Evolutionary conservation across 1,140 invertebrate genomes (phyloP), one percentile per base, ranked within the genome.

Genomic region (Mercenaria mercenaria): DNA sequence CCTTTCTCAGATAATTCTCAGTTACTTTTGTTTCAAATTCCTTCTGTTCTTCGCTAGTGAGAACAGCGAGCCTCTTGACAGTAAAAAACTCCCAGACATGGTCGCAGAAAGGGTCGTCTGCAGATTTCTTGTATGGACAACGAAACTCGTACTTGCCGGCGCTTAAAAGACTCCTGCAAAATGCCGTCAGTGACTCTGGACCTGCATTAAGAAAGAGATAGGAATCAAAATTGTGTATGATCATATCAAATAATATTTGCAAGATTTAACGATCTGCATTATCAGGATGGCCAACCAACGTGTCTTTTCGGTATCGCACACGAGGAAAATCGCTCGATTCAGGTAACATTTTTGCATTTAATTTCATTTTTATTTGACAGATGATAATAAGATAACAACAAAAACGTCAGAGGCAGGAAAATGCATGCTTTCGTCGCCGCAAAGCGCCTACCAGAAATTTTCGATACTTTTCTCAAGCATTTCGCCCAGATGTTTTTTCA

Each of bases 11-110:
- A 37, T 89, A 89, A n/a, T 86, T 91, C 34, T 86, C 29, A 6
- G 87, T 18, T 13, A 91, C 37, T 34, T 87, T 89, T 1, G 29
- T 83, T 77, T 91, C 90, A 56, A 91, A 91, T 34, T 89, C 82
- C 32, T 87, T 76, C 39, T 18, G 13, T 47, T 91, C 90, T 64
- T 89, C 77, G 1, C 26, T 10, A 0, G 90, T 91, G 0, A 91
- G 67, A n/a, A 83, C 82, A 29, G 82, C 90, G 2, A 81, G 69
- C 4, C 69, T 26, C 34, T 82, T 69, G 0, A 91, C 59, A 29
- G 47, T 72, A 18, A 69, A 59, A 26, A 61, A 89, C 26, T 91
- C 90, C 90, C 90, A 91, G 20, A 74, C 0, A 15, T 26, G 1
- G 15, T 77, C 80, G 29, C 91, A 91, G 11, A 47, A 67, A 0